These are phyloP conservation scores for Limnodromus scolopaceus DNA, from an alignment of 2,797 vertebrate species.

Conservation along the genomic window DNA sequence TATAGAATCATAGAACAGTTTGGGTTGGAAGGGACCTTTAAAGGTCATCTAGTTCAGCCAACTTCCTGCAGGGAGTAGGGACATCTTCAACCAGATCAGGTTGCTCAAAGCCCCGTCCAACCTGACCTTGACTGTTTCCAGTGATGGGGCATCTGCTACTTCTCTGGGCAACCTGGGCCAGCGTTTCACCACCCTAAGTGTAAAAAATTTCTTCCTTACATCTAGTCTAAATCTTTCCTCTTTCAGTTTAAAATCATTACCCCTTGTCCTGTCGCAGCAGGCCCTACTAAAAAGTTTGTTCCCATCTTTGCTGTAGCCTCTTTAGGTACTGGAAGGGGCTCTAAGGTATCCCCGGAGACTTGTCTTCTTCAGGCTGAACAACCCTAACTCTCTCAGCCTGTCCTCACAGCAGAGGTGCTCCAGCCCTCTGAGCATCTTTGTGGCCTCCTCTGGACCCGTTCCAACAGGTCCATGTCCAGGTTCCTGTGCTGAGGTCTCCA, in stretches of 20 bases:
- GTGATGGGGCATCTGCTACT: background rate
- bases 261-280: background rate
- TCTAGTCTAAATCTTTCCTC: background rate
- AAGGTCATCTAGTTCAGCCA: background rate
- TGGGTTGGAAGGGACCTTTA: background rate
- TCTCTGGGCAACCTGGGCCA: background rate
- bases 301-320: background rate
- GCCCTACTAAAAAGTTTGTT: background rate
- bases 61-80: background rate
- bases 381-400: background rate
- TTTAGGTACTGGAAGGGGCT: background rate
- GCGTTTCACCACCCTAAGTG: background rate
- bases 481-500: background rate
- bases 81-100: background rate
- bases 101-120: background rate
- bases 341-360: background rate
- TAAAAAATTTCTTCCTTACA: background rate
- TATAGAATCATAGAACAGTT: background rate
- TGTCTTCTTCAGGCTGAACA: background rate
- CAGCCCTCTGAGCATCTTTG: background rate
- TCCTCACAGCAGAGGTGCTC: background rate
- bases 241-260: background rate
- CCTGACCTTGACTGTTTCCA: background rate
- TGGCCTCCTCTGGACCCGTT: background rate
- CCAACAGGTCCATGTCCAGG: background rate